A percentile compares a stretch with the other conserved stretches of the same genome.
phyloP scores from a whole-genome alignment of 2,113 vertebrate genomes.

The Anguilla japonica region DNA sequence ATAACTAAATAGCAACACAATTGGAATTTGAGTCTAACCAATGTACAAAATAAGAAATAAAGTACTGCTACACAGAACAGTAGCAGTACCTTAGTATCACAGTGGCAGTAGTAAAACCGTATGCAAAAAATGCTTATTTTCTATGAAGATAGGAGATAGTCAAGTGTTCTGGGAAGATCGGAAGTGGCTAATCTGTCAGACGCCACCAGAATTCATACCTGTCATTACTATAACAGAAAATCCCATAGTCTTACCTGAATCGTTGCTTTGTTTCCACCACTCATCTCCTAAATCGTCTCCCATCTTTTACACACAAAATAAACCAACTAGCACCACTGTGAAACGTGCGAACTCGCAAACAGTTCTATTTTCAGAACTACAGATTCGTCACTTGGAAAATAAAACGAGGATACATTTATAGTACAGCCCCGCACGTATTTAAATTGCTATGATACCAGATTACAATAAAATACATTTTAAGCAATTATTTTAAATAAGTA shows the following conservation, averaged over 20 bases:
- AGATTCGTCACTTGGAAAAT: constrained; percentile 3
- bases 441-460: neutral
- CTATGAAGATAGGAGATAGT: neutral
- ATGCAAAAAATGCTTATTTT: no score
- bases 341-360: neutral
- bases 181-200: neutral
- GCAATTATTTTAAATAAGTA: neutral
- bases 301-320: constrained; percentile 21
- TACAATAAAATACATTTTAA: neutral
- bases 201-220: neutral
- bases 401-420: neutral
- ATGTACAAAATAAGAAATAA: neutral
- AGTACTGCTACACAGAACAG: neutral
- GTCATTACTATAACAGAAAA: neutral
- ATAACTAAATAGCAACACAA: neutral
- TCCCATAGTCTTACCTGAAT: constrained; percentile 17
- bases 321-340: constrained; percentile 6
- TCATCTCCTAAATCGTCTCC: constrained; percentile 33
- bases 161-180: neutral
- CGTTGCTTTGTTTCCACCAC: constrained; percentile 28
- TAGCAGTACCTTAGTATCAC: neutral
- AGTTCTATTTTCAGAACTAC: constrained; percentile 3
- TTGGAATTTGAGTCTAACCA: neutral
- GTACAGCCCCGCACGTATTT: neutral
- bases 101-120: no score